phyloP scores from a whole-genome alignment of 30 jellyfish, hydroid and myxozoan genomes.

The Turritopsis rubra region DNA sequence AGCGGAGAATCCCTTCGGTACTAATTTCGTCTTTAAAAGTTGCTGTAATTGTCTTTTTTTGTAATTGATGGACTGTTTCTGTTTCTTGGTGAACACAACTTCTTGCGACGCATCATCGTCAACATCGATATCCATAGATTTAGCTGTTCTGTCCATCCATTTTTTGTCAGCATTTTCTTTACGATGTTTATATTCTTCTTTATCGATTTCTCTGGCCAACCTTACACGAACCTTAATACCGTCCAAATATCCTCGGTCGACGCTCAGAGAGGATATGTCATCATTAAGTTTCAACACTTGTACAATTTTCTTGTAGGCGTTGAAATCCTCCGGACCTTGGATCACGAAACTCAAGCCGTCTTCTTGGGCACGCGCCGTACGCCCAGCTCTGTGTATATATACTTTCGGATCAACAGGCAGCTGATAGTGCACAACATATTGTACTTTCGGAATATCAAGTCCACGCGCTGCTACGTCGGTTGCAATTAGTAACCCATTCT shows the following conservation, averaged over 20 bases:
- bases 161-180: slow-evolving; percentile 37
- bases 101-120: slow-evolving; percentile 2
- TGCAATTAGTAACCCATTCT: slow-evolving; percentile 62
- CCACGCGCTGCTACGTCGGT: slow-evolving; percentile 99
- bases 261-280: slow-evolving; percentile 45
- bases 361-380: slow-evolving; percentile 86
- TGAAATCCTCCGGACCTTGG: slow-evolving; percentile 78
- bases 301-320: slow-evolving; percentile 55
- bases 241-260: slow-evolving; percentile 47
- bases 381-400: slow-evolving; percentile 88
- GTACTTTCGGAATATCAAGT: slow-evolving; percentile 80
- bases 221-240: slow-evolving; percentile 57
- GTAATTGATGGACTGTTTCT: slow-evolving; percentile 1
- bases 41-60: slow-evolving; percentile 34
- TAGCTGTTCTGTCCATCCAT: slow-evolving; percentile 65
- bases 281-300: slow-evolving; percentile 44
- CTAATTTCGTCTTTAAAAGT: slow-evolving; percentile 38
- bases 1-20: slow-evolving; percentile 87
- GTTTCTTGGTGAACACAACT: slow-evolving; percentile 12
- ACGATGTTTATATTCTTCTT: slow-evolving; percentile 53
- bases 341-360: slow-evolving; percentile 64
- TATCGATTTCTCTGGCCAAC: slow-evolving; percentile 68
- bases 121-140: slow-evolving; percentile 73
- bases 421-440: slow-evolving; percentile 73
- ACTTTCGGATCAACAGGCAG: slow-evolving; percentile 87